Evolutionary conservation across 2,797 vertebrate genomes (phyloP), one percentile per base, ranked within the genome.

Genomic region (Ctenochaetus hawaiiensis): DNA sequence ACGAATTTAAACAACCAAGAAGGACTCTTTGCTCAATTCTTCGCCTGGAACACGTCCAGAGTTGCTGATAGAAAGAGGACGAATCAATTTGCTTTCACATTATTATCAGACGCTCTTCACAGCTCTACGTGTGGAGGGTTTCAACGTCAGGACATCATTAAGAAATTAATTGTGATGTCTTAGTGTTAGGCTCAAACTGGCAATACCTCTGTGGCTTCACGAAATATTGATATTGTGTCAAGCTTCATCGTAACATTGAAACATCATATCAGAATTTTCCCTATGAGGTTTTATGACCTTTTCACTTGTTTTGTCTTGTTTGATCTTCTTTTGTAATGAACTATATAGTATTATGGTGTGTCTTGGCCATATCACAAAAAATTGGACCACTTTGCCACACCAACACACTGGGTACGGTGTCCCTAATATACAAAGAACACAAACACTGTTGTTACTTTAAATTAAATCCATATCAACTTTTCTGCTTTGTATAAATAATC

Each of bases 1-100:
- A 87, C 67, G 37, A 67, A 84, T 84, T 87, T 87, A 83, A 87
- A 90, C 77, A 83, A 86, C 72, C 81, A 61, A 84, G 78, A 80
- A 81, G 72, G 84, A 85, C 69, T 80, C 61, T 85, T 74, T 72
- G 80, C 78, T 82, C 76, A 71, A n/a, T 82, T 75, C 72, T 72
- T 72, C 67, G 11, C 67, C 75, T 87, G 86, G 85, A 81, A 76
- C 66, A 0, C 62, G 22, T 84, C 77, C 87, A 89, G 81, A 79
- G 43, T 37, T 11, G n/a, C 62, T 53, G 61, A 82, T 67, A 83
- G 79, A 81, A 66, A 75, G 78, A 86, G 82, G 85, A 86, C 72
- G 16, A 83, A 84, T 86, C 75, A 87, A 87, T 89, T 85, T 76
- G 59, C 70, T 72, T 81, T 61, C 57, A 80, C 73, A 67, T 85